phyloP scores from a whole-genome alignment of 2,113 vertebrate species.

The Oreochromis spilurus region DNA sequence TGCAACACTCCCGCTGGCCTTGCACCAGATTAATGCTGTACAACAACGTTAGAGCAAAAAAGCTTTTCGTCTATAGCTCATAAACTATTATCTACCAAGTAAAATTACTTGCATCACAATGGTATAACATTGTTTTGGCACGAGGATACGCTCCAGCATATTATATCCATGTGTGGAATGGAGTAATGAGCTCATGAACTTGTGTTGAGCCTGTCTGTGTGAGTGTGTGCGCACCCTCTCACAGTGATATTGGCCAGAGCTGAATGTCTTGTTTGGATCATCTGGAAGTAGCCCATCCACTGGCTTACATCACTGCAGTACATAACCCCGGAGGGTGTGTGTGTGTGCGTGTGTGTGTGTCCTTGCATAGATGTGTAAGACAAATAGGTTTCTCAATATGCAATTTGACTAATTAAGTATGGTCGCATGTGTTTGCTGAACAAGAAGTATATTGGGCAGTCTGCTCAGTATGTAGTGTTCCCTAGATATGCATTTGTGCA shows the following conservation, averaged over 20 bases:
- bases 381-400: background rate
- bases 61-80: background rate
- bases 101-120: constrained; percentile 12
- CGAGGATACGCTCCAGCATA: background rate
- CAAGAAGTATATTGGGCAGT: background rate
- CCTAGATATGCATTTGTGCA: constrained; percentile 11
- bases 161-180: constrained; percentile 9
- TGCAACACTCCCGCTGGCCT: constrained; percentile 27
- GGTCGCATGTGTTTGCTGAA: background rate
- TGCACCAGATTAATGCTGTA: constrained; percentile 5
- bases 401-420: constrained; percentile 1
- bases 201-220: background rate
- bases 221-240: background rate
- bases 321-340: background rate
- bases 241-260: constrained; percentile 10
- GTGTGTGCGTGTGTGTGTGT: background rate
- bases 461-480: background rate
- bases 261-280: constrained; percentile 31
- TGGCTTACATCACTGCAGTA: constrained; percentile 4
- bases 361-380: background rate
- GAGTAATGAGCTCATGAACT: constrained; percentile 16
- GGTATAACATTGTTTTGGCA: background rate
- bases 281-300: constrained; percentile 17
- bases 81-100: constrained; percentile 2
- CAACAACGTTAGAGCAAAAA: background rate